Conservation (phyloP, 2,113 vertebrate genomes). For the Corvus moneduloides region DNA sequence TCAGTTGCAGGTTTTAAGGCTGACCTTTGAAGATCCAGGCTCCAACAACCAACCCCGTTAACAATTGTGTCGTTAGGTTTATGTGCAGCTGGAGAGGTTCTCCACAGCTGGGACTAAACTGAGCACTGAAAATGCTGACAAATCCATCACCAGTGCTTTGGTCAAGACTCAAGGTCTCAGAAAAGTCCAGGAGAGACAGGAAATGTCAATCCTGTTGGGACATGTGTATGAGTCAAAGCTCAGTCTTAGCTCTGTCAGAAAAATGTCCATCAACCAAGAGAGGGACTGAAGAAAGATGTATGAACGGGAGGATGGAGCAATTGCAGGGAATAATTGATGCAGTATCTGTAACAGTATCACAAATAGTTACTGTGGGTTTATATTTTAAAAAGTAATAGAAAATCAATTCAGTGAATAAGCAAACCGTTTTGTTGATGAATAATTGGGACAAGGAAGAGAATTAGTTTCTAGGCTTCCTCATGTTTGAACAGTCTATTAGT, state of each 20-base stretch:
- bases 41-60: not conserved
- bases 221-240: accelerated
- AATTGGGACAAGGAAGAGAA: not conserved
- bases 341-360: not conserved
- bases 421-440: not conserved
- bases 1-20: not conserved
- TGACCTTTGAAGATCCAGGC: not conserved
- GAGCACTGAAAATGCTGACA: not conserved
- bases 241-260: not conserved
- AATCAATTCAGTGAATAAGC: not conserved
- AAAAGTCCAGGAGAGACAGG: not conserved
- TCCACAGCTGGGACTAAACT: not conserved
- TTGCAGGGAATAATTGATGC: not conserved
- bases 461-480: not conserved
- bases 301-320: not conserved
- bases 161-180: not conserved
- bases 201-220: not conserved
- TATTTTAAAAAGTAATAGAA: not conserved
- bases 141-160: not conserved
- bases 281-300: not conserved
- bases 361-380: not conserved
- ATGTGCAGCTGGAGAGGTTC: not conserved
- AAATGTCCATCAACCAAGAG: not conserved
- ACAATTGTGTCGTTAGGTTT: not conserved
- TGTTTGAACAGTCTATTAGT: constrained; percentile 5